Evolutionary conservation across 2,113 vertebrate species (phyloP), one percentile per base, ranked within the genome.

Genomic region (Daboia siamensis): DNA sequence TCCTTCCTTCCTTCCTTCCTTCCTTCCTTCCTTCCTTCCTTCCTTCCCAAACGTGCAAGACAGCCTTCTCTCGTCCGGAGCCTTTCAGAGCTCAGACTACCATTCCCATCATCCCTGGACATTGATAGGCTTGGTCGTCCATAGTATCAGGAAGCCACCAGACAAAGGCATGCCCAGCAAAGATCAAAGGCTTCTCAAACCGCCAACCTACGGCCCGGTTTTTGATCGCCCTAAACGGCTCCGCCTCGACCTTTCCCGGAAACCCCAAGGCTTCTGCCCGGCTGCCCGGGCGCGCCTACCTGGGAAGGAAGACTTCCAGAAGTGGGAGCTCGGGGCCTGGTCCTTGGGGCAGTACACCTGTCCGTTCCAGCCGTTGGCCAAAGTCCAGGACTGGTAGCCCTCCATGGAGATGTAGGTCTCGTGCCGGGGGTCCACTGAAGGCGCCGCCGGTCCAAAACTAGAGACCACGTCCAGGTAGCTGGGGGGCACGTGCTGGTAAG

Each of bases 291-390:
- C 15, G 24, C 97, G 94, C 86, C 44, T 98, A 98, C 98, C 98
- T 98, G 98, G 96, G 96, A 98, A 97, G 94, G 98, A 98, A 44
- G 98, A 98, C 95, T 98, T 98, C 98, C 98, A 99, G 94, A 98
- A 98, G 95, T 98, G 98, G 74, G 98, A 97, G 93, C 97, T 97
- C 96, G 98, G 98, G 29, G 97, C 96, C 97, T 98, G 98, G 94
- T 99, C 98, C 97, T 98, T 98, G 92, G 97, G 95, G 96, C 98
- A 98, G 96, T 98, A 98, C 95, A 98, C 97, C 96, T 98, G 98
- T 95, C 98, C 97, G 96, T 98, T 98, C 98, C 98, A 98, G 94
- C 98, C 98, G 96, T 98, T 98, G 97, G 98, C 97, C 97, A 98
- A 97, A 91, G 98, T 98, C 98, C 98, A 98, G 55, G 98, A 98